Evolutionary conservation across 1,140 invertebrate genomes (phyloP).

Genomic region (Penaeus indicus): DNA sequence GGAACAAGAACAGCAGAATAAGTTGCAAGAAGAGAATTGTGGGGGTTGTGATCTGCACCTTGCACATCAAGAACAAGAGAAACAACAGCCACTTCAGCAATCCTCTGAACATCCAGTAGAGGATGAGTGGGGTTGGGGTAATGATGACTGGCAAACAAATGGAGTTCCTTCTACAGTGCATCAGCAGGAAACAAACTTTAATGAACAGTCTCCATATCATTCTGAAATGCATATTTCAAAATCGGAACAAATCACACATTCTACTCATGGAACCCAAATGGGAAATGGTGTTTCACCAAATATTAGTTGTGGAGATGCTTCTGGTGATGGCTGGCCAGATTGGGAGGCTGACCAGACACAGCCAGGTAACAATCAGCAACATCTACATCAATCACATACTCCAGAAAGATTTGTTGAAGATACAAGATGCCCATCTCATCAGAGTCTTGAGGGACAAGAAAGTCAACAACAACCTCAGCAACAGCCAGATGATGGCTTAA

Average conservation of each 20-base stretch:
- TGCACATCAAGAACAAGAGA: neutral
- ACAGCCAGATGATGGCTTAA: slow-evolving; percentile 32
- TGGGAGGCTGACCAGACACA: slow-evolving; percentile 34
- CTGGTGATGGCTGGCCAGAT: slow-evolving; percentile 57
- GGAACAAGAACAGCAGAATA: neutral
- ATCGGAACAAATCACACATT: too few relatives aligned
- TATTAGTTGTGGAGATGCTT: slow-evolving; percentile 5
- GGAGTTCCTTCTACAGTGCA: slow-evolving; percentile 28
- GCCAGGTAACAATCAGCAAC: neutral
- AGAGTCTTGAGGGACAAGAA: slow-evolving; percentile 10
- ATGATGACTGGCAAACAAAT: slow-evolving; percentile 55
- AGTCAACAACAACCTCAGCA: neutral
- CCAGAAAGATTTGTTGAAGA: too few relatives aligned
- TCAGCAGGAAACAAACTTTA: neutral
- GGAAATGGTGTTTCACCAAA: slow-evolving; percentile 1
- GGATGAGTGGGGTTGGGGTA: slow-evolving; percentile 54
- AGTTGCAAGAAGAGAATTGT: too few relatives aligned
- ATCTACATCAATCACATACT: neutral
- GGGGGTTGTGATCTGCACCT: neutral
- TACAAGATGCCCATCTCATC: neutral
- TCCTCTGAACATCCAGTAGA: neutral
- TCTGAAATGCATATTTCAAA: neutral
- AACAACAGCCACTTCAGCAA: slow-evolving; percentile 17
- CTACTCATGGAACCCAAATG: neutral
- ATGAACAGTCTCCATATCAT: neutral